Conservation (phyloP, 2,797 vertebrate genomes). For the Manis crassicaudata region DNA sequence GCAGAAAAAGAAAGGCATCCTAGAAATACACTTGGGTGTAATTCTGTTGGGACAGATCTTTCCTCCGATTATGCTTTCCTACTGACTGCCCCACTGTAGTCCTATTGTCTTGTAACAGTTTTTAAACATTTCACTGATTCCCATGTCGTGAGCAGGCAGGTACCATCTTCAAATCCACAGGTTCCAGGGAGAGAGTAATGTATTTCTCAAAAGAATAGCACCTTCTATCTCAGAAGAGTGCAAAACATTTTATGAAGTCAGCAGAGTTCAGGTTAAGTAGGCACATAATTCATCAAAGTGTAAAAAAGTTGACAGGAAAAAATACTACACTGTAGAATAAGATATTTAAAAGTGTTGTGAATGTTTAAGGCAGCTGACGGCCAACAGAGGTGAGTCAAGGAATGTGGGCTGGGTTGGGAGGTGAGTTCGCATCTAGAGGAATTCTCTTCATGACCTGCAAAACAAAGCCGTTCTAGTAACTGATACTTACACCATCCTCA, state of each 20-base stretch:
- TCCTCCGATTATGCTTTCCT: conserved; percentile 5
- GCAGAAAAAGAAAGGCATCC: conserved; percentile 79
- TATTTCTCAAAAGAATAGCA: not conserved
- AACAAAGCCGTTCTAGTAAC: conserved; percentile 82
- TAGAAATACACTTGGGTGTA: conserved; percentile 67
- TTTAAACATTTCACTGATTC: not conserved
- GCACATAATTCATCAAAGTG: conserved; percentile 60
- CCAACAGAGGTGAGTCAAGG: conserved; percentile 59
- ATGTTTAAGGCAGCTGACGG: conserved; percentile 81
- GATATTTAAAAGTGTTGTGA: conserved; percentile 60
- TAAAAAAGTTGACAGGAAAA: conserved; percentile 66
- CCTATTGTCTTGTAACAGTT: not conserved
- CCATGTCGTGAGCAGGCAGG: not conserved
- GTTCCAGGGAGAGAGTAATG: not conserved
- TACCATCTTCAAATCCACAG: conserved; percentile 19
- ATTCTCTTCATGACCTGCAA: conserved; percentile 85
- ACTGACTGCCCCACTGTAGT: not conserved
- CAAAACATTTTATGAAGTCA: conserved; percentile 49
- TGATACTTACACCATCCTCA: conserved; percentile 30
- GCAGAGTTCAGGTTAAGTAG: conserved; percentile 65
- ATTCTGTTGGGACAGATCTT: conserved; percentile 34
- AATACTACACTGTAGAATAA: conserved; percentile 62
- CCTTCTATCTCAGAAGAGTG: conserved; percentile 18
- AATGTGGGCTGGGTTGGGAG: conserved; percentile 73
- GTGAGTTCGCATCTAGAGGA: conserved; percentile 74